These are phyloP conservation scores for Stictonetta naevosa DNA, from an alignment of 2,113 vertebrate genomes.

Conservation along the genomic window DNA sequence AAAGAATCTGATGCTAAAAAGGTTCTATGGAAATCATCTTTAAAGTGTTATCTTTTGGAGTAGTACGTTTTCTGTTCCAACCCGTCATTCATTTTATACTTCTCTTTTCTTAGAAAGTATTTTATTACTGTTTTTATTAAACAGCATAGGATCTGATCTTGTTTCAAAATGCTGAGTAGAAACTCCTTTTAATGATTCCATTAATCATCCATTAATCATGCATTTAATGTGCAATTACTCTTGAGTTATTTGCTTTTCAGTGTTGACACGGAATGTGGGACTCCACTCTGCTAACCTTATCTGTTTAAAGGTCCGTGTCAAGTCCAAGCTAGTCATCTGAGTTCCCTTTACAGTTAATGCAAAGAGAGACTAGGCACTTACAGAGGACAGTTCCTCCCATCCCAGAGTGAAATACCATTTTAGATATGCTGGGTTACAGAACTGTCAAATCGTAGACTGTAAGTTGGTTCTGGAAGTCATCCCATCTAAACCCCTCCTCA, in stretches of 20 bases:
- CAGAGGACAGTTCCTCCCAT: neutral
- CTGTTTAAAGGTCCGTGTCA: neutral
- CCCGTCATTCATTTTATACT: neutral
- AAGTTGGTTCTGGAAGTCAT: neutral
- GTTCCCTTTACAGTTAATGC: neutral
- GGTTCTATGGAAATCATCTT: neutral
- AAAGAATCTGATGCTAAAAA: neutral
- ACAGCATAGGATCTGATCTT: neutral
- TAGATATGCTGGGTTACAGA: neutral
- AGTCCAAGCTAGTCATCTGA: neutral
- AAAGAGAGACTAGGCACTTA: neutral
- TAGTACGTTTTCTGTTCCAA: neutral
- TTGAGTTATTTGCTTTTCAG: neutral
- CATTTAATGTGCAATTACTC: neutral
- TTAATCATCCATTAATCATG: neutral
- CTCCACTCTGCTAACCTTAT: neutral
- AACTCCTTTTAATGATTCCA: neutral
- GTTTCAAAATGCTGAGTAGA: neutral
- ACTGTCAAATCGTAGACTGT: neutral
- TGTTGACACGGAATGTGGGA: neutral
- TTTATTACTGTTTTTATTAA: neutral
- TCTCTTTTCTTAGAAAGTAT: neutral
- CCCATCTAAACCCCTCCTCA: neutral
- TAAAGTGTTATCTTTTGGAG: constrained; percentile 14
- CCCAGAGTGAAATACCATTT: neutral